Evolutionary conservation across 2,888 invertebrate species (phyloP), one percentile per base, ranked within the genome.

Genomic region (Linnaemya tessellans): DNA sequence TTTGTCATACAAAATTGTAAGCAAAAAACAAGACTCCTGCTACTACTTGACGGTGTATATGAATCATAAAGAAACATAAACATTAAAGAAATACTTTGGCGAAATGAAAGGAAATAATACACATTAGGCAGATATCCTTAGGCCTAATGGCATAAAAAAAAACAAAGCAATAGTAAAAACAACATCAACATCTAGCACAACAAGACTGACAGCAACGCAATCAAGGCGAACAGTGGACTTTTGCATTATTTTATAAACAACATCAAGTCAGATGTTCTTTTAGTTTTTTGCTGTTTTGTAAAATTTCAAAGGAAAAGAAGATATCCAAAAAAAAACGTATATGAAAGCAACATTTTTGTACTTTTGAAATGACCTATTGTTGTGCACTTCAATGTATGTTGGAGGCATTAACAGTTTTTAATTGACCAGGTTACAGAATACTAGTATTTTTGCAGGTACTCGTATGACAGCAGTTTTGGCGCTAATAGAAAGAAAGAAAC

Each of bases 61-160:
- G 51, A 64, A 68, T 74, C 68, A 84, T 78, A 84, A 84, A 84
- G 68, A 74, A 81, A 74, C 78, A 73, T 49, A 73, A 67, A 77
- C 70, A 62, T 18, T 22, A 54, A 68, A 64, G 22, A 38, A 71
- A 56, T 35, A 4, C 43, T 65, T n/a, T n/a, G 73, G 46, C n/a
- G 3, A 35, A 64, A 74, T 25, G 13, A 46, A 74, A 84, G 56
- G 35, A 75, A 84, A 80, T 73, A 67, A 68, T 65, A 77, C 51
- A 73, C 49, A 73, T 78, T 84, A 73, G 51, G 41, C 15, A 67
- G 81, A 84, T 81, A 58, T 68, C 84, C 80, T 68, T 67, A 81
- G 81, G 84, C 81, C 18, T 54, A 51, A 67, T 11, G n/a, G n/a
- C 35, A 58, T 60, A 20, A 65, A 25, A 65, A 46, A 64, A 41